Percentiles rank a stretch among this genome's conserved stretches.
Evolutionary conservation across 2,888 invertebrate species (phyloP).

Genomic region (Drosophila greeni): DNA sequence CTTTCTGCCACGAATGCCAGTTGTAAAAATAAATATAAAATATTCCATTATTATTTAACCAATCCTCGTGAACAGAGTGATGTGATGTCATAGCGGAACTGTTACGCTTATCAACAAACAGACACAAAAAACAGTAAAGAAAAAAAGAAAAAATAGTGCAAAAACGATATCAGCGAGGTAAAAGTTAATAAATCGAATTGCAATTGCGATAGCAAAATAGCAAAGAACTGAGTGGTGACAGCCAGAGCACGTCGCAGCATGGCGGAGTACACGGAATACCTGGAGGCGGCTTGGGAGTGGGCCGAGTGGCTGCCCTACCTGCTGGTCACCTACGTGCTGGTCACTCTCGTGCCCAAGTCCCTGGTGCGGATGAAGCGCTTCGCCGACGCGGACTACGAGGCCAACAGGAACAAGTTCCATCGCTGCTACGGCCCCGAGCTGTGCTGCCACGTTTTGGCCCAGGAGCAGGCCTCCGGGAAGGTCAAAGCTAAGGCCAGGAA

Average conservation of each 20-base stretch:
- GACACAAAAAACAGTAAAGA: neutral
- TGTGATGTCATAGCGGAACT: slow-evolving; percentile 55
- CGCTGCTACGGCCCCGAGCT: slow-evolving; percentile 77
- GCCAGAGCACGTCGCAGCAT: slow-evolving; percentile 14
- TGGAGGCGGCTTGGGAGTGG: slow-evolving; percentile 66
- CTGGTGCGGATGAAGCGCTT: slow-evolving; percentile 69
- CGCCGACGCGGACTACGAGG: slow-evolving; percentile 71
- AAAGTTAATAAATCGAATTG: slow-evolving; percentile 47
- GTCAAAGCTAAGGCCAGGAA: slow-evolving; percentile 73
- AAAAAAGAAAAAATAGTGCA: slow-evolving; percentile 17
- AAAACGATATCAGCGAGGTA: slow-evolving; percentile 37
- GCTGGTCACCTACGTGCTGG: slow-evolving; percentile 68
- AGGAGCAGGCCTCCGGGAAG: slow-evolving; percentile 44
- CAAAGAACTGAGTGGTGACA: slow-evolving; percentile 1
- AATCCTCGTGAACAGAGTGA: slow-evolving; percentile 33
- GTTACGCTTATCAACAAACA: slow-evolving; percentile 50
- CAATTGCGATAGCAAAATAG: slow-evolving; percentile 28
- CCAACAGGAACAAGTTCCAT: slow-evolving; percentile 70
- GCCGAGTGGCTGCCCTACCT: slow-evolving; percentile 69
- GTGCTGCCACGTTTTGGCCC: slow-evolving; percentile 68
- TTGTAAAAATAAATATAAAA: slow-evolving; percentile 19
- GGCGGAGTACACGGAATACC: slow-evolving; percentile 48
- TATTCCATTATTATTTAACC: slow-evolving; percentile 21
- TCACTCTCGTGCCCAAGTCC: slow-evolving; percentile 76
- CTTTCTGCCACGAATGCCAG: slow-evolving; percentile 13